Evolutionary conservation across 1,140 invertebrate species (phyloP).

Genomic region (Drosophila setifemur): DNA sequence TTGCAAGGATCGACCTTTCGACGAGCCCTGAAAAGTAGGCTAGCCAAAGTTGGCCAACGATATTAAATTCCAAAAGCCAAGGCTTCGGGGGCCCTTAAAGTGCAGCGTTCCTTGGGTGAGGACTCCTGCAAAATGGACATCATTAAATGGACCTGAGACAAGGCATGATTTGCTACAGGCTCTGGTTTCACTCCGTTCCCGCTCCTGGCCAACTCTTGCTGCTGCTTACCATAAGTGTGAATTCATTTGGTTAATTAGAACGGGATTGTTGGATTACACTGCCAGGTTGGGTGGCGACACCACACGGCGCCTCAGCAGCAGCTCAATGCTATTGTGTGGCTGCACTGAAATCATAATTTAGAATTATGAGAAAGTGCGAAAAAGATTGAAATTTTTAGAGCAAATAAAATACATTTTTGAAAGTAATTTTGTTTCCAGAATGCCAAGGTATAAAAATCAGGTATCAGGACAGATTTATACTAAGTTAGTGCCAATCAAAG

Average conservation of each 20-base stretch:
- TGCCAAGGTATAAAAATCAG: no score
- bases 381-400: no score
- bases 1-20: constrained; percentile 35
- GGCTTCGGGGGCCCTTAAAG: constrained; percentile 23
- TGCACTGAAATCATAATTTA: constrained; percentile 19
- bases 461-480: no score
- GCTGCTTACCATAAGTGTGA: constrained; percentile 65
- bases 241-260: constrained; percentile 78
- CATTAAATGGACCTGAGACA: constrained; percentile 42
- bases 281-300: neutral
- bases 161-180: constrained; percentile 40
- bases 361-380: no score
- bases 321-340: constrained; percentile 1
- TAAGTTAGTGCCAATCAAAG: no score
- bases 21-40: constrained; percentile 15
- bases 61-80: constrained; percentile 45
- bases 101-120: neutral
- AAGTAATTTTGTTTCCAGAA: no score
- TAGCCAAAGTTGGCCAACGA: constrained; percentile 31
- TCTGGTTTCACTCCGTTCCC: constrained; percentile 12
- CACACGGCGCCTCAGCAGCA: neutral
- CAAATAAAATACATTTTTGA: no score
- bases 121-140: constrained; percentile 30
- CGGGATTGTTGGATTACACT: constrained; percentile 60
- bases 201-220: constrained; percentile 22